Conservation (phyloP, 2,113 vertebrate species). For the Ameiurus melas region DNA sequence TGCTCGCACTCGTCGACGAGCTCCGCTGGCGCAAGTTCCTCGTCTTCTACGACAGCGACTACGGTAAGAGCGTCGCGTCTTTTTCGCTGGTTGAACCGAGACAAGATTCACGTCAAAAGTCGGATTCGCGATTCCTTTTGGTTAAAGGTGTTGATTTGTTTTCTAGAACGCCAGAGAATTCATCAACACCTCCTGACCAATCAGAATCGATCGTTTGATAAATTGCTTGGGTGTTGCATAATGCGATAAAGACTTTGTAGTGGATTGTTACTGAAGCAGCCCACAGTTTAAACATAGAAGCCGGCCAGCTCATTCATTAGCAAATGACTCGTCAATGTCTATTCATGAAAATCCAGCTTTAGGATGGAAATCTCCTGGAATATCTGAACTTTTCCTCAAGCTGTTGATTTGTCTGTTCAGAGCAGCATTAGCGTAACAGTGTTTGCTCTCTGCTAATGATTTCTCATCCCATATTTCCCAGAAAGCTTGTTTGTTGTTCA, state of each 20-base stretch:
- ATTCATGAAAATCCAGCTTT: neutral
- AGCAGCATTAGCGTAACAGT: neutral
- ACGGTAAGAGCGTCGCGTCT: slow-evolving; percentile 76
- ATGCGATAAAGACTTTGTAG: too few species aligned
- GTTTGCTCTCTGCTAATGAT: neutral
- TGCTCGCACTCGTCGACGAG: slow-evolving; percentile 90
- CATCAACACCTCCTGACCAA: neutral
- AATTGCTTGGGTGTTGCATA: too few species aligned
- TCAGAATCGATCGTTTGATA: neutral
- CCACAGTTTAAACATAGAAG: neutral
- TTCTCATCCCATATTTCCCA: too few species aligned
- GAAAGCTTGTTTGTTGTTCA: too few species aligned
- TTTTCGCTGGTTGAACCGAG: neutral
- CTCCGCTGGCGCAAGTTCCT: slow-evolving; percentile 98
- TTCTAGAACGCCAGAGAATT: neutral
- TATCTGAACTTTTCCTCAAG: neutral
- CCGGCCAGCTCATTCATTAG: neutral
- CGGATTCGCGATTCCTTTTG: neutral
- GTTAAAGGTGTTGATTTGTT: neutral
- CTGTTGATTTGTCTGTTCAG: neutral
- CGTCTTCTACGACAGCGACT: slow-evolving; percentile 97
- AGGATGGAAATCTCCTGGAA: neutral
- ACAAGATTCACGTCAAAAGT: neutral
- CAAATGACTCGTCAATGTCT: neutral
- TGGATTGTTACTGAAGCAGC: neutral